Base-by-base conservation (phyloP, 1,140 invertebrate species). In the Leptestheria dahalacensis region DNA sequence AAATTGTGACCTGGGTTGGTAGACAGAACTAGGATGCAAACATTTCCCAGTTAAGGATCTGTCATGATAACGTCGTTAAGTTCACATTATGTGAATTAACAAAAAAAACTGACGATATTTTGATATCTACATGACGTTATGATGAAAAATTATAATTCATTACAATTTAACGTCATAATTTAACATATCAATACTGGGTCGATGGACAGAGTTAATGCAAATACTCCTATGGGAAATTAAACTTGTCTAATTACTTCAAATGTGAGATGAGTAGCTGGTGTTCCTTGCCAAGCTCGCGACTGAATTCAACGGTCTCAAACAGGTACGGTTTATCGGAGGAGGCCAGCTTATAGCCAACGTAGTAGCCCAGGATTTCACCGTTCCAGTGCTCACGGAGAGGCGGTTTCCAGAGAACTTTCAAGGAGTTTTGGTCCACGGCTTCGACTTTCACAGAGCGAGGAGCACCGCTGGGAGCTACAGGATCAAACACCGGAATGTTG, bases 361-460 rank as follows among this genome's bases (percentile, higher is more conserved):
- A 72, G 54, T 72, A 73, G 15, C 73, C 73, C 55, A 68, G 68
- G 65, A 95, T 88, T 74, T 92, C 88, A 24, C 91, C 91, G 67
- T 95, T 94, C 89, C 89, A 94, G 66, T 89, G 84, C 63, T 90
- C 84, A 50, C 84, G 80, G 64, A 82, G 76, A 59, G 91, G 90
- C 64, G 89, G 87, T 73, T 94, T 94, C 93, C 93, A 97, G 60
- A 84, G 88, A 1, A 97, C 88, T 67, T 87, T 82, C 57, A 97
- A 76, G 0, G 88, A 90, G 62, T 91, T 87, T 67, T 95, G 91
- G 66, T 94, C 91, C n/a, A 86, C 79, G 41, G 91, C 84, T 66
- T 93, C 89, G 1, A 94, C 88, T 66, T 84, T 82, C 2, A 96
- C 83, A 61, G 74, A 68, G 9, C 65, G 62, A n/a, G 77, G 77